phyloP scores from a whole-genome alignment of 2,888 invertebrate species.

The Dinocampus coccinellae region DNA sequence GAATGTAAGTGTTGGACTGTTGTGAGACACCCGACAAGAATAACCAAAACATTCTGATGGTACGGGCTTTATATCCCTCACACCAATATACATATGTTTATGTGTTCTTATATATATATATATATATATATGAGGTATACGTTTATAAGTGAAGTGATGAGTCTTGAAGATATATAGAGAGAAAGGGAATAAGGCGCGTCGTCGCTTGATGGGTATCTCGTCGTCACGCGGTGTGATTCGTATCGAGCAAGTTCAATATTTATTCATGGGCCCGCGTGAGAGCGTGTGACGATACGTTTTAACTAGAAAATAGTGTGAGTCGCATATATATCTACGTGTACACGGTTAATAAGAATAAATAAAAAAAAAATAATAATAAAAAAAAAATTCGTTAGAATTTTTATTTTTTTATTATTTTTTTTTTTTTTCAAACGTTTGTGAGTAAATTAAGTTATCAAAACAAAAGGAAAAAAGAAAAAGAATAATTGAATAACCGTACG shows the following conservation, averaged over 20 bases:
- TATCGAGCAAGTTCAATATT: conserved; percentile 39
- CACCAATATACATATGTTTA: background rate
- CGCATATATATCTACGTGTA: background rate
- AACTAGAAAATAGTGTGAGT: background rate
- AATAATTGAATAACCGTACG: too few relatives aligned
- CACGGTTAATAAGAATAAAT: background rate
- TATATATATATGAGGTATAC: background rate
- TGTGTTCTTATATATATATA: background rate
- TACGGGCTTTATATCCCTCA: background rate
- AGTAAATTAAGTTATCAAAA: too few relatives aligned
- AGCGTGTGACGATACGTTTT: conserved; percentile 17
- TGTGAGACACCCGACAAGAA: conserved; percentile 16
- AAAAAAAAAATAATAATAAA: background rate
- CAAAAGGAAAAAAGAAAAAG: too few relatives aligned
- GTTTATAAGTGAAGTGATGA: conserved; percentile 5
- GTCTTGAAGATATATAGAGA: conserved; percentile 20
- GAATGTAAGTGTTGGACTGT: background rate
- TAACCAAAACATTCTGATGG: conserved; percentile 20
- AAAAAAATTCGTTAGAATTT: too few relatives aligned
- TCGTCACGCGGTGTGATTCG: conserved; percentile 29
- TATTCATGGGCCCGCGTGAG: conserved; percentile 31
- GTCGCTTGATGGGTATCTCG: conserved; percentile 29
- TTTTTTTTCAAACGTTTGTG: too few relatives aligned
- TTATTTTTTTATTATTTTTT: too few relatives aligned
- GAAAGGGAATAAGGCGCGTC: conserved; percentile 31